phyloP scores from a whole-genome alignment of 2,113 vertebrate genomes.

The Geococcyx californianus region DNA sequence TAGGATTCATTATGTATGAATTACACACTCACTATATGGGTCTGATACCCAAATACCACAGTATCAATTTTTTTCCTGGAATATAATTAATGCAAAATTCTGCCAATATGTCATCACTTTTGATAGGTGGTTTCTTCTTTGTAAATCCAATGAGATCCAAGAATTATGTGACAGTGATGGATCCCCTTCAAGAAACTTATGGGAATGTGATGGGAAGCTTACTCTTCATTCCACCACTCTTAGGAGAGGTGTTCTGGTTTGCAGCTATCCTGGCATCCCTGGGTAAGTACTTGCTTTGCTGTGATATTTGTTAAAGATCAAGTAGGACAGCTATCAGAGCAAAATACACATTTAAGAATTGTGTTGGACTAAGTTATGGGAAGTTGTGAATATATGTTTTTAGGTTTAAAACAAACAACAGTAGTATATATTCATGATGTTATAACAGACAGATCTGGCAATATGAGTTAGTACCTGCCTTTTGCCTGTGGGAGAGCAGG shows the following conservation, averaged over 20 bases:
- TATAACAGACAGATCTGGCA: background rate
- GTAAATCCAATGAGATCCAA: slow-evolving; percentile 85
- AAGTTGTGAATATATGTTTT: background rate
- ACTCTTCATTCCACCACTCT: slow-evolving; percentile 75
- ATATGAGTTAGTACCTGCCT: background rate
- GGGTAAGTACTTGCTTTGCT: slow-evolving; percentile 65
- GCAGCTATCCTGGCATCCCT: slow-evolving; percentile 83
- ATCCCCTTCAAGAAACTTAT: slow-evolving; percentile 80
- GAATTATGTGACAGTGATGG: slow-evolving; percentile 82
- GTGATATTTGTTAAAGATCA: background rate
- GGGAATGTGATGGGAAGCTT: slow-evolving; percentile 75
- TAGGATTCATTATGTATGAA: rapidly evolving
- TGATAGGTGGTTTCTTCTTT: slow-evolving; percentile 77
- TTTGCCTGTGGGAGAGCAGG: background rate
- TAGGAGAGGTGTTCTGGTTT: slow-evolving; percentile 82
- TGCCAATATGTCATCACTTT: background rate
- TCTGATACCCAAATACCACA: background rate
- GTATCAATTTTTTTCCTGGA: background rate
- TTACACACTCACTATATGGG: background rate
- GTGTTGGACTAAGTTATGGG: background rate
- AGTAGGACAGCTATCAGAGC: background rate
- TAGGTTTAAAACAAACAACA: background rate
- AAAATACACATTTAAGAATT: background rate
- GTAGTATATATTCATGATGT: background rate
- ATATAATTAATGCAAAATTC: background rate